phyloP scores from a whole-genome alignment of 2,113 vertebrate species.

The Plotosus lineatus region DNA sequence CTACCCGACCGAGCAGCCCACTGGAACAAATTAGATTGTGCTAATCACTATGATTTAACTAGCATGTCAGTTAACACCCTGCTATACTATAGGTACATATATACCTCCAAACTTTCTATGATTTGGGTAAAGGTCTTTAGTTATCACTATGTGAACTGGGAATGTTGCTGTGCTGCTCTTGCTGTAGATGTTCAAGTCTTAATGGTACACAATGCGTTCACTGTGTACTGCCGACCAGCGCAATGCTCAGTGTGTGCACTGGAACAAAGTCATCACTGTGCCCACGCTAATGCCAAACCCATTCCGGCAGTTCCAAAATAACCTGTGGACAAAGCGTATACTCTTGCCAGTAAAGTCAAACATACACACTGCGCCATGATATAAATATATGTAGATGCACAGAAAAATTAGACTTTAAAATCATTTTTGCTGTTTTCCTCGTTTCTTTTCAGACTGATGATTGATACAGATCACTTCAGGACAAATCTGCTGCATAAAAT shows the following conservation, averaged over 20 bases:
- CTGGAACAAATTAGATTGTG: not conserved
- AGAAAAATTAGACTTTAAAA: not conserved
- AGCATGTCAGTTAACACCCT: not conserved
- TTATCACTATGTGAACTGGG: not conserved
- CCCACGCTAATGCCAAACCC: constrained; percentile 43
- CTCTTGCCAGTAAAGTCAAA: not conserved
- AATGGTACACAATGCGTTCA: constrained; percentile 60
- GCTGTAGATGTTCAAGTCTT: constrained; percentile 28
- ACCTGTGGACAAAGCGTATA: not conserved
- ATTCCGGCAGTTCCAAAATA: constrained; percentile 2
- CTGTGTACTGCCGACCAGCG: constrained; percentile 57
- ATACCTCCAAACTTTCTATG: not conserved
- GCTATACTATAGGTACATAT: not conserved
- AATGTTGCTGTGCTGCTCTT: constrained; percentile 30
- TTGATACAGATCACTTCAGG: not conserved
- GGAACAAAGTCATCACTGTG: constrained; percentile 69
- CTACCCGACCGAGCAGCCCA: too few relatives aligned
- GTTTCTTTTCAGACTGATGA: not conserved
- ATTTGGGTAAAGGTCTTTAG: not conserved
- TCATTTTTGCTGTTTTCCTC: not conserved
- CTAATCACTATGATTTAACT: not conserved
- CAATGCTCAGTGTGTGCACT: constrained; percentile 53
- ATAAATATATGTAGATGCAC: not conserved
- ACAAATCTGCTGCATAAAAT: not conserved
- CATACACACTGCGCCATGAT: not conserved